Conservation (phyloP, 1,140 invertebrate species). For the Drosophila ercepeae region DNA sequence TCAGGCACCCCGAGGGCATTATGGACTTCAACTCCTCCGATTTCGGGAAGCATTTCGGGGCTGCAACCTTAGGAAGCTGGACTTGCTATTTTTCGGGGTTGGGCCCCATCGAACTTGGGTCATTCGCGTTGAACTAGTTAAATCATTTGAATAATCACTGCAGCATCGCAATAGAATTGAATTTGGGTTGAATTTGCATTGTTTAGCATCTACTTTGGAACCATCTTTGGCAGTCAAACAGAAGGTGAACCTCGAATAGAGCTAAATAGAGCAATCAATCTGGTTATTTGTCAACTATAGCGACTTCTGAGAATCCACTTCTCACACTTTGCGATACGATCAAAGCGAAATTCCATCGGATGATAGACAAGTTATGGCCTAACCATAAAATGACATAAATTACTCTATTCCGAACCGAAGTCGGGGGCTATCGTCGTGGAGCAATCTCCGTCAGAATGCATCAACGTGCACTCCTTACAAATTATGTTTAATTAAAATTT, state of each 20-base stretch:
- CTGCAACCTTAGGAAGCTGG: slow-evolving; percentile 38
- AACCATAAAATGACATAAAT: slow-evolving; percentile 71
- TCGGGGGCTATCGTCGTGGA: slow-evolving; percentile 50
- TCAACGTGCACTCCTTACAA: slow-evolving; percentile 80
- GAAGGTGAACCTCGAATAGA: slow-evolving; percentile 22
- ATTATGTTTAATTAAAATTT: slow-evolving; percentile 84
- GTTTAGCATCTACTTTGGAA: slow-evolving; percentile 5
- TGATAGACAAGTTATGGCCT: slow-evolving; percentile 54
- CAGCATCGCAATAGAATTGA: slow-evolving; percentile 35
- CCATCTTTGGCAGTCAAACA: slow-evolving; percentile 31
- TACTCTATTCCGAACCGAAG: slow-evolving; percentile 67
- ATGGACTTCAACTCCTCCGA: slow-evolving; percentile 24
- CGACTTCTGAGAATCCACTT: not conserved
- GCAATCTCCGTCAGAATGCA: slow-evolving; percentile 35
- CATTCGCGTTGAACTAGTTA: slow-evolving; percentile 54
- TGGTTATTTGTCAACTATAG: slow-evolving; percentile 32
- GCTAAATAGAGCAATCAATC: slow-evolving; percentile 41
- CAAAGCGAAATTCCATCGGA: slow-evolving; percentile 51
- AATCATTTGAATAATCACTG: slow-evolving; percentile 59
- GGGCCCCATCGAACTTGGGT: slow-evolving; percentile 46
- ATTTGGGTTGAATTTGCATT: slow-evolving; percentile 41
- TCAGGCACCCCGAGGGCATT: slow-evolving; percentile 31
- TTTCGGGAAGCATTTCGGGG: slow-evolving; percentile 22
- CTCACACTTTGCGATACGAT: slow-evolving; percentile 39
- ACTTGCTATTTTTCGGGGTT: slow-evolving; percentile 19